phyloP scores from a whole-genome alignment of 2,113 vertebrate species.

The Erinaceus europaeus region DNA sequence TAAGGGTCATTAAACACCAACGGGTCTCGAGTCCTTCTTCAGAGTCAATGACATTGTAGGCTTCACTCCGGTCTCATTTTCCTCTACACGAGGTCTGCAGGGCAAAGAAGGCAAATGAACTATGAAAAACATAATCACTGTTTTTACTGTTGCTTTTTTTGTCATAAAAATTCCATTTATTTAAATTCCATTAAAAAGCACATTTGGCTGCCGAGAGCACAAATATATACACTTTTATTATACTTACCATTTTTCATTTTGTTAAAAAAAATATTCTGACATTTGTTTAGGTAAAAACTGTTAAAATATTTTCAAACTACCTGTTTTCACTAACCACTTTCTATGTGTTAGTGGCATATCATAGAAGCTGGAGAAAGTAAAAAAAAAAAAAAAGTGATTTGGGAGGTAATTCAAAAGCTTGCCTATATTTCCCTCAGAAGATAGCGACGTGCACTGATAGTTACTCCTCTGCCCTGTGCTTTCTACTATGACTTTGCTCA shows the following conservation, averaged over 20 bases:
- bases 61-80: constrained; percentile 84
- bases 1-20: constrained; percentile 92
- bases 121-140: constrained; percentile 87
- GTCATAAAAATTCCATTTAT: constrained; percentile 84
- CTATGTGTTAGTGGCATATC: constrained; percentile 53
- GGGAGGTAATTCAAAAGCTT: constrained; percentile 47
- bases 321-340: constrained; percentile 66
- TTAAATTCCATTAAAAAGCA: constrained; percentile 85
- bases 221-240: constrained; percentile 82
- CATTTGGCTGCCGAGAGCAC: constrained; percentile 81
- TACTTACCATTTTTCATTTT: constrained; percentile 80
- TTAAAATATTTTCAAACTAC: constrained; percentile 70
- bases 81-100: constrained; percentile 84
- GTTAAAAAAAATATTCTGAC: constrained; percentile 55
- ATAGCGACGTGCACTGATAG: constrained; percentile 34
- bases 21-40: constrained; percentile 83
- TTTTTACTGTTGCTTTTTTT: constrained; percentile 83
- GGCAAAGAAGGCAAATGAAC: constrained; percentile 87
- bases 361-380: constrained; percentile 46
- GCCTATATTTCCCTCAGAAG: constrained; percentile 49
- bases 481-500: constrained; percentile 16
- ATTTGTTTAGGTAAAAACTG: constrained; percentile 70
- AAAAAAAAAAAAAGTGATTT: constrained; percentile 68
- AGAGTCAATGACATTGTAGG: constrained; percentile 83
- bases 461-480: constrained; percentile 3